Percentiles rank a stretch among this genome's conserved stretches.
Evolutionary conservation across 2,113 vertebrate species (phyloP).

Genomic region (Salvelinus alpinus): DNA sequence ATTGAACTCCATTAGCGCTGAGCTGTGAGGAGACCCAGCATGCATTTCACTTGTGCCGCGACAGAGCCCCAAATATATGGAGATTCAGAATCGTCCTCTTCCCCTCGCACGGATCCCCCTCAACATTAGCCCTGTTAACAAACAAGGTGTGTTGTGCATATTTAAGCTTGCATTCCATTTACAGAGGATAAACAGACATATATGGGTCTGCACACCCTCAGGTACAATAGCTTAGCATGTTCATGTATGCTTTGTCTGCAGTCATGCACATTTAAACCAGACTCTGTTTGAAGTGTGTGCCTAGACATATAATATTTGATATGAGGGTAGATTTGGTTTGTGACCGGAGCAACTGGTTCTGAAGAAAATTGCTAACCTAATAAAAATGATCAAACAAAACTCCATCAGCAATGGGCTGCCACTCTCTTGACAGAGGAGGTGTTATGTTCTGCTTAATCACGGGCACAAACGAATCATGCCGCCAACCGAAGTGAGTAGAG

Average conservation of each 20-base stretch:
- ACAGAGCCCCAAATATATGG: conserved; percentile 40
- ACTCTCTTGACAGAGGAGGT: conserved; percentile 21
- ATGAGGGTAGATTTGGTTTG: conserved; percentile 43
- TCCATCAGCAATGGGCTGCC: conserved; percentile 4
- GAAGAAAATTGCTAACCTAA: conserved; percentile 22
- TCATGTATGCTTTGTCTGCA: conserved; percentile 31
- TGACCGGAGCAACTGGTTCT: conserved; percentile 15
- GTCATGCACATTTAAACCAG: conserved; percentile 21
- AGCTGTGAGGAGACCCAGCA: conserved; percentile 58
- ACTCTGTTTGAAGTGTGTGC: conserved; percentile 26
- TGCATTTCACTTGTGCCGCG: conserved; percentile 58
- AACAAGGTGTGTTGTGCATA: conserved; percentile 58
- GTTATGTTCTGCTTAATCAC: conserved; percentile 8
- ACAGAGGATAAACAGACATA: conserved; percentile 33
- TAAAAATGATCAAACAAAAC: conserved; percentile 16
- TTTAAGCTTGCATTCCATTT: conserved; percentile 52
- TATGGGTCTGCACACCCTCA: not conserved
- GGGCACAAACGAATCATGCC: conserved; percentile 42
- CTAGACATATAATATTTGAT: conserved; percentile 31
- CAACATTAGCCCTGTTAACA: conserved; percentile 53
- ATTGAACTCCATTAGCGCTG: conserved; percentile 63
- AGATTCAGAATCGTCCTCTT: conserved; percentile 5
- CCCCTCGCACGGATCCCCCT: conserved; percentile 34
- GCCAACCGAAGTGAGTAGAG: conserved; percentile 33
- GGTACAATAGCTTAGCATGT: conserved; percentile 31